These are phyloP conservation scores for Harpegnathos saltator DNA, from an alignment of 1,140 invertebrate genomes.

Conservation along the genomic window DNA sequence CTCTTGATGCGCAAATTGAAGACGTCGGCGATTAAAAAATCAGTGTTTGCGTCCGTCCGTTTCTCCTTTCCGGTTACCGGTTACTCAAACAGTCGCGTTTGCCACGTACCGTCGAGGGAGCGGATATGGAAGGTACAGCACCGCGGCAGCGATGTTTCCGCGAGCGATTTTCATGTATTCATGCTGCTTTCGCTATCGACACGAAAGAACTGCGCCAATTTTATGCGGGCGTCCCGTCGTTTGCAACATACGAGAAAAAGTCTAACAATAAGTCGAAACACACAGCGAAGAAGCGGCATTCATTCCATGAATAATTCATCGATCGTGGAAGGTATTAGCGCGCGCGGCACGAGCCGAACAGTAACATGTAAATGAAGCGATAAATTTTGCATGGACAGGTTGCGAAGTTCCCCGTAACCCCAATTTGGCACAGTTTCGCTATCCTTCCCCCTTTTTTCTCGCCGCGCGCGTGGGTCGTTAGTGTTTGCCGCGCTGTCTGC, in stretches of 20 bases:
- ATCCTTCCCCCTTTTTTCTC: slow-evolving; percentile 30
- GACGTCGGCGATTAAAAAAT: slow-evolving; percentile 36
- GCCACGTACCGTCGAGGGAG: too few relatives aligned
- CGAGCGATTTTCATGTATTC: slow-evolving; percentile 63
- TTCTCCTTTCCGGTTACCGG: slow-evolving; percentile 7
- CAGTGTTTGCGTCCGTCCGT: slow-evolving; percentile 26
- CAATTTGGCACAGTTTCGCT: slow-evolving; percentile 73
- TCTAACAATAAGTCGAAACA: slow-evolving; percentile 76
- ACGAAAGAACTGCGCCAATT: slow-evolving; percentile 57
- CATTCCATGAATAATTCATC: slow-evolving; percentile 76
- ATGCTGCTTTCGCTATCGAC: slow-evolving; percentile 63
- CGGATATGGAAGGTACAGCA: too few relatives aligned
- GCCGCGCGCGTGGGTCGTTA: slow-evolving; percentile 24
- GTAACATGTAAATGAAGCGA: slow-evolving; percentile 78
- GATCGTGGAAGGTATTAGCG: slow-evolving; percentile 74
- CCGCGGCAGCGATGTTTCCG: slow-evolving; percentile 34
- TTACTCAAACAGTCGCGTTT: too few relatives aligned
- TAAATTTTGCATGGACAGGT: slow-evolving; percentile 76
- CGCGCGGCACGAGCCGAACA: slow-evolving; percentile 71
- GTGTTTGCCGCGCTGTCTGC: slow-evolving; percentile 34
- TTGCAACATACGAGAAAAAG: slow-evolving; percentile 69
- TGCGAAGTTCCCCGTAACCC: slow-evolving; percentile 68
- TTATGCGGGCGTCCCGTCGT: slow-evolving; percentile 68
- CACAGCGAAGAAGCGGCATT: slow-evolving; percentile 68
- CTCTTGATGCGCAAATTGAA: not conserved